Conservation (phyloP, 2,888 invertebrate genomes). For the Agriopis leucophaearia region DNA sequence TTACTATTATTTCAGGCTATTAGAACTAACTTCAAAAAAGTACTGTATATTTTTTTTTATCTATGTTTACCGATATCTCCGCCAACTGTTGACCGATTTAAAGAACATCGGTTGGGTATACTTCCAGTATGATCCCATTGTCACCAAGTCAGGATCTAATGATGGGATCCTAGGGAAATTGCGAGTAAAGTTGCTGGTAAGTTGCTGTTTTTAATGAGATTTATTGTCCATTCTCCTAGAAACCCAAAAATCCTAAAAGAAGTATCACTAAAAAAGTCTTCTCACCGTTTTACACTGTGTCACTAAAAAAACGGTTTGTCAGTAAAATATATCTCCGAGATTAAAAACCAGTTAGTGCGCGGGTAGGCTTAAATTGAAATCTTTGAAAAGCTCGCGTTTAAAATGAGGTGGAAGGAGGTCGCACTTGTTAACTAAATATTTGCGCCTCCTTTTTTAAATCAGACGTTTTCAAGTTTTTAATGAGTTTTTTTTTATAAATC, state of each 20-base stretch:
- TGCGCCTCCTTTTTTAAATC: constrained; percentile 13
- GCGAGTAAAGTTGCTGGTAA: too few relatives aligned
- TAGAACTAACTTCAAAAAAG: too few relatives aligned
- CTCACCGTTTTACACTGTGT: constrained; percentile 4
- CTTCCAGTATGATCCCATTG: too few relatives aligned
- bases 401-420: constrained; percentile 16
- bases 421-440: constrained; percentile 18
- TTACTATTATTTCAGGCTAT: too few relatives aligned
- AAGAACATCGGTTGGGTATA: too few relatives aligned
- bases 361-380: constrained; percentile 35
- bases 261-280: background rate
- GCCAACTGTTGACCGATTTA: too few relatives aligned
- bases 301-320: constrained; percentile 23
- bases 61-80: too few relatives aligned
- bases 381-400: constrained; percentile 22
- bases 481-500: background rate
- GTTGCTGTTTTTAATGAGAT: too few relatives aligned
- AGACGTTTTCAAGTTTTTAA: constrained; percentile 8
- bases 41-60: too few relatives aligned
- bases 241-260: background rate
- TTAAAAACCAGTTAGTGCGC: constrained; percentile 49
- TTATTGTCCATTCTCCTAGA: too few relatives aligned
- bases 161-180: too few relatives aligned
- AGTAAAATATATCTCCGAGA: constrained; percentile 39
- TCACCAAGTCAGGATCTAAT: too few relatives aligned